Evolutionary conservation across 2,888 invertebrate genomes (phyloP), one percentile per base, ranked within the genome.

Genomic region (Lacanobia wlatinum): DNA sequence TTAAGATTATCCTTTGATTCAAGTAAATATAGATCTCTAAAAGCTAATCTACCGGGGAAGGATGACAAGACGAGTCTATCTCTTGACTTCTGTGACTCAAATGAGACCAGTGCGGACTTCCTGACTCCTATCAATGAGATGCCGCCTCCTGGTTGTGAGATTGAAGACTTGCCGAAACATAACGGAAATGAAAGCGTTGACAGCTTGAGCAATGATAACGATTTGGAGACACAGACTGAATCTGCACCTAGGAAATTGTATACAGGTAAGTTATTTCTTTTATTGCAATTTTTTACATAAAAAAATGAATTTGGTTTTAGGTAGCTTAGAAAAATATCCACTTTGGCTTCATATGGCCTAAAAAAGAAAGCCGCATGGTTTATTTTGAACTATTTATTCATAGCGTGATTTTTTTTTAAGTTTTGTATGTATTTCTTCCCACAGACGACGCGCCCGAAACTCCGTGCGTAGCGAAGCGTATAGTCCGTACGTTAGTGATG

Each of bases 81-180:
- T 0, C 69, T 96, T 34, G 96, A 96, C 71, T 93, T 95, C 58
- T 96, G 96, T 73, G 96, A 96, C 70, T 96, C 96, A 0, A 96
- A 96, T 79, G 96, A 96, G 84, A 96, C 96, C 0, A 96, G 96
- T 80, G 96, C 96, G 0, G 96, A 96, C 83, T 96, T 96, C 74
- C 81, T 96, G 67, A 96, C 96, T 61, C 96, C 96, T 2, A 96
- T 96, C 6, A 96, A 96, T 52, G 96, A 96, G 80, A 95, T 96
- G 96, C 96, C 96, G 1, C 94, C 92, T 1, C 93, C 96, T 0
- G 95, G 95, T 0, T 96, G 96, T 71, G 96, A 96, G 83, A 94
- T 96, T 2, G 96, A 96, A 63, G 95, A 96, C n/a, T 79, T 96
- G 84, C 96, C 96, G 23, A 94, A 94, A 68, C 94, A 94, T 46